Evolutionary conservation across 2,113 vertebrate genomes (phyloP).

Genomic region (Ictalurus furcatus): DNA sequence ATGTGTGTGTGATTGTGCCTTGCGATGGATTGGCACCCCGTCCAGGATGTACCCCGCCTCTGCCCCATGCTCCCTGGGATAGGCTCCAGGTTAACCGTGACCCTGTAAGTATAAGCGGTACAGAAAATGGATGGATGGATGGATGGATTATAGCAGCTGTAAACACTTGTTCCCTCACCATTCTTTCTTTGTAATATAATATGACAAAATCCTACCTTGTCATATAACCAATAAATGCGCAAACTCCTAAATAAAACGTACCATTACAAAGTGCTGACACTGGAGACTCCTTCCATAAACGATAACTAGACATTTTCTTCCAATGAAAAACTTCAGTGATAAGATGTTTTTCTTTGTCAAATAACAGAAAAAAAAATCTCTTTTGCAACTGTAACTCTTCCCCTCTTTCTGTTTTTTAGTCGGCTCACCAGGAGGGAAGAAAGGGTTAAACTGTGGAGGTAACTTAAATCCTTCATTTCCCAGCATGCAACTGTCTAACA

Average conservation of each 20-base stretch:
- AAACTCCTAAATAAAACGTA: background rate
- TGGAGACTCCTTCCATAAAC: background rate
- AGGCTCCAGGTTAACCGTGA: no score
- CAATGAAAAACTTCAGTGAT: background rate
- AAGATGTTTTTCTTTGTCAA: background rate
- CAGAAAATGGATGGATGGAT: no score
- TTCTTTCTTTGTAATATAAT: background rate
- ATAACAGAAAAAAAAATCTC: background rate
- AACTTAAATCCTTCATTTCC: conserved; percentile 43
- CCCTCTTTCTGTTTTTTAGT: conserved; percentile 68
- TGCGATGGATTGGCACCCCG: no score
- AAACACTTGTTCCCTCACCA: background rate
- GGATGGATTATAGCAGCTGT: background rate
- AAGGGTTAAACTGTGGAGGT: conserved; percentile 83
- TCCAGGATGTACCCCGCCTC: no score
- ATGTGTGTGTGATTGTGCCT: no score
- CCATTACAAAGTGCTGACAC: background rate
- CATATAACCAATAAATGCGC: background rate
- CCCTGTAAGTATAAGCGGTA: no score
- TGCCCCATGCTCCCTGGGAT: no score
- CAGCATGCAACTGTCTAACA: background rate
- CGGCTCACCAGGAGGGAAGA: conserved; percentile 85
- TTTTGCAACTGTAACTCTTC: conserved; percentile 14
- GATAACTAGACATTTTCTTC: background rate
- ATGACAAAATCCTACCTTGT: background rate